A percentile compares a stretch with the other conserved stretches of the same genome.
Conservation (phyloP, 2,797 vertebrate genomes). For the Semotilus atromaculatus region DNA sequence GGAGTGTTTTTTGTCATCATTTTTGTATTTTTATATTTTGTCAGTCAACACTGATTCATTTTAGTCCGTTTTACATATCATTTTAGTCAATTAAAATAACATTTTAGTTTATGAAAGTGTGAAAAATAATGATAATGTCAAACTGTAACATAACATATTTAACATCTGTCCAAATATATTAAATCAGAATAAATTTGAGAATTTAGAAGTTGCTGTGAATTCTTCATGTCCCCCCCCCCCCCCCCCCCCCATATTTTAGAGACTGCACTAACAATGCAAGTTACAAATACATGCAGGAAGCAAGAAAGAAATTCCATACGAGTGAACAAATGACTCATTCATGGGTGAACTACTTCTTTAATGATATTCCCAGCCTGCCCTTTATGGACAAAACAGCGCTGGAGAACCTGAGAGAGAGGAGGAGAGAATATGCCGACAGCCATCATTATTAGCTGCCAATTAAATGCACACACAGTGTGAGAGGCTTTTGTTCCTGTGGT, state of each 20-base stretch:
- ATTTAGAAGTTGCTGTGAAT: neutral
- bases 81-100: no score
- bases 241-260: neutral
- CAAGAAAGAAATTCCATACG: neutral
- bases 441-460: slow-evolving; percentile 26
- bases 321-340: slow-evolving; percentile 2
- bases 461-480: slow-evolving; percentile 8
- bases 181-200: neutral
- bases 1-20: no score
- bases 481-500: neutral
- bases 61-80: neutral
- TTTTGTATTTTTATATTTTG: neutral
- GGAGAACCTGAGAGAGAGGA: neutral
- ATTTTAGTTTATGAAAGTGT: neutral
- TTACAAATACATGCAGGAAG: neutral
- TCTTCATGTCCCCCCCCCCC: neutral
- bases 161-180: neutral
- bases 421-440: neutral
- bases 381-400: slow-evolving; percentile 8
- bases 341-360: neutral
- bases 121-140: no score
- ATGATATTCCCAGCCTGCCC: neutral
- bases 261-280: neutral
- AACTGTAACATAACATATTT: neutral
- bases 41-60: neutral